phyloP scores from a whole-genome alignment of 2,797 vertebrate species.

The Enteromius treurensis region DNA sequence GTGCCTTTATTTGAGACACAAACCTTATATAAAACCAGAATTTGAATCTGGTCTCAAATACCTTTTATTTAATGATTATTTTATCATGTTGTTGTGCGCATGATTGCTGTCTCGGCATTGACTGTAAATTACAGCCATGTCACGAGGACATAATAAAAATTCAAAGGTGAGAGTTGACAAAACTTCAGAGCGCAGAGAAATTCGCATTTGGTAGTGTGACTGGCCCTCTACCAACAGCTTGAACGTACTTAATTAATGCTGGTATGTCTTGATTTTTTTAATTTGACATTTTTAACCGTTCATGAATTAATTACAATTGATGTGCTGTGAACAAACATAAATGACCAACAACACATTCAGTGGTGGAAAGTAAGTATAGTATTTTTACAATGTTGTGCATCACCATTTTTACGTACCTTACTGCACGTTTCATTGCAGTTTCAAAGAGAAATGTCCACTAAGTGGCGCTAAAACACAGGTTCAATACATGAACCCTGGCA shows the following conservation, averaged over 20 bases:
- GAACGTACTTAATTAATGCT: background rate
- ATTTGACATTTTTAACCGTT: background rate
- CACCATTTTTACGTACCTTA: no score
- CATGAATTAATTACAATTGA: background rate
- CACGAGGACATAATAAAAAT: background rate
- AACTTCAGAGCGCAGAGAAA: background rate
- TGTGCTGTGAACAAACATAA: background rate
- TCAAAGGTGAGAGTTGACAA: background rate
- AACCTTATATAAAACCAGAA: slow-evolving; percentile 7
- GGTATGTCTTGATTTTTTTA: background rate
- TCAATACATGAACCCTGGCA: no score
- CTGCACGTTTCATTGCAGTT: no score
- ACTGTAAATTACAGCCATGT: background rate
- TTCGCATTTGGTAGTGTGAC: background rate
- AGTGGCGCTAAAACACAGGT: no score
- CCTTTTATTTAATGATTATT: no score
- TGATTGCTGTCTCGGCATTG: background rate
- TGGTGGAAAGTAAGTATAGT: background rate
- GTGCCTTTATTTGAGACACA: background rate
- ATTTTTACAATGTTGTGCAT: background rate
- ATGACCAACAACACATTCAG: background rate
- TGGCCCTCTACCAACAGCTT: background rate
- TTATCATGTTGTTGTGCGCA: background rate
- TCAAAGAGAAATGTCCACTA: no score
- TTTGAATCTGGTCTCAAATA: background rate